Percentiles rank a stretch among this genome's conserved stretches.
Evolutionary conservation across 2,888 invertebrate species (phyloP).

Genomic region (Meiosimyza decipiens): DNA sequence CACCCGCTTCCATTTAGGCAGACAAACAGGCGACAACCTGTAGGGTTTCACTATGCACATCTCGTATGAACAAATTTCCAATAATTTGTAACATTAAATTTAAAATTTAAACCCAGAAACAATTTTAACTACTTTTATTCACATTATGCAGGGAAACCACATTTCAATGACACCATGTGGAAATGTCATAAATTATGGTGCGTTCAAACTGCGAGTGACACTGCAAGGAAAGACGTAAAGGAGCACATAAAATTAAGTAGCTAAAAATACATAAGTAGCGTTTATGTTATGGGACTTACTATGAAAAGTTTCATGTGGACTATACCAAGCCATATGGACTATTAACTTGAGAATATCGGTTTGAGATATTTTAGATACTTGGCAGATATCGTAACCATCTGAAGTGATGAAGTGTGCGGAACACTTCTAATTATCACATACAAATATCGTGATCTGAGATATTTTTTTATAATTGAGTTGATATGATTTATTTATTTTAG

Average conservation of each 20-base stretch:
- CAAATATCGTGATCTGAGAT: too few relatives aligned
- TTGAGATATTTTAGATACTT: too few relatives aligned
- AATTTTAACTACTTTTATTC: too few relatives aligned
- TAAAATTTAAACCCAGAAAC: constrained; percentile 23
- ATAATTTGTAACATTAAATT: constrained; percentile 46
- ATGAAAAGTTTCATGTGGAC: neutral
- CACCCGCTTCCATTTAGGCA: constrained; percentile 29
- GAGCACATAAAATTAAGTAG: neutral
- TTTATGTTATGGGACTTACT: constrained; percentile 3
- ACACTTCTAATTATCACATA: too few relatives aligned
- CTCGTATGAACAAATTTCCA: constrained; percentile 42
- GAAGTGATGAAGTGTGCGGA: too few relatives aligned
- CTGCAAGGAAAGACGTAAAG: too few relatives aligned
- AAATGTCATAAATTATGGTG: constrained; percentile 56
- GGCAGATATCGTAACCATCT: too few relatives aligned
- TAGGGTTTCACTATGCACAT: constrained; percentile 9
- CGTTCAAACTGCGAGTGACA: neutral
- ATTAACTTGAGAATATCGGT: neutral
- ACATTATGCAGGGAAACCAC: constrained; percentile 47
- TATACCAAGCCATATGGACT: constrained; percentile 19
- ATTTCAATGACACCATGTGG: constrained; percentile 62
- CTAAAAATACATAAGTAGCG: constrained; percentile 1
- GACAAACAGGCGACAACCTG: constrained; percentile 16
- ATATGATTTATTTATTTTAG: too few relatives aligned
- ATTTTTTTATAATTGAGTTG: too few relatives aligned